phyloP scores from a whole-genome alignment of 2,113 vertebrate genomes.

The Recurvirostra avosetta region DNA sequence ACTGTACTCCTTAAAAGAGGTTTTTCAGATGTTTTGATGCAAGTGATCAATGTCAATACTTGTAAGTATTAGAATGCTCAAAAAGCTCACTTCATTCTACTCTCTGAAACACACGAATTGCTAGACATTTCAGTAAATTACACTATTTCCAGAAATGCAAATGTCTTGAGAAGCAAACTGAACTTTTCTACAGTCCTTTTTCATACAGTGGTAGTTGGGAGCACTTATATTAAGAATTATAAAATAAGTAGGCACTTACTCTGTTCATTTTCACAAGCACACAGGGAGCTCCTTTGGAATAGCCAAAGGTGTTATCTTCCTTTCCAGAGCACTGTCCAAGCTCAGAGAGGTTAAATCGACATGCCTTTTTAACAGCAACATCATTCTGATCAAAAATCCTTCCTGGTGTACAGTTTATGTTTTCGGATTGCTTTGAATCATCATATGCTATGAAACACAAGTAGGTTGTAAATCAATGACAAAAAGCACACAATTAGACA shows the following conservation, averaged over 20 bases:
- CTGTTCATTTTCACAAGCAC: constrained; percentile 95
- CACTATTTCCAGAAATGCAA: background rate
- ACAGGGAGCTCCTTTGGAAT: constrained; percentile 85
- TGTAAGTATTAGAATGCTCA: background rate
- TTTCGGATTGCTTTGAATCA: constrained; percentile 80
- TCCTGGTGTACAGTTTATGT: constrained; percentile 74
- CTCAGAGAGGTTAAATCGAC: constrained; percentile 80
- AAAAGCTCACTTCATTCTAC: background rate
- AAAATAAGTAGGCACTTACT: constrained; percentile 74
- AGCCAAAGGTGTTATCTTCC: constrained; percentile 82
- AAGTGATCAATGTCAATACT: background rate
- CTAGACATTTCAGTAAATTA: background rate
- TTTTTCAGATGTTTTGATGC: background rate
- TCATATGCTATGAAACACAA: constrained; percentile 81
- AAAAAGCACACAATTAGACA: background rate
- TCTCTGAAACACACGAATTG: background rate
- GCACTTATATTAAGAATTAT: background rate
- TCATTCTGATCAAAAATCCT: constrained; percentile 73
- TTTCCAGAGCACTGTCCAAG: constrained; percentile 85
- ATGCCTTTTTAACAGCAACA: constrained; percentile 74
- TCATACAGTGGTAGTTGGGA: background rate
- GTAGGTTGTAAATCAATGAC: background rate
- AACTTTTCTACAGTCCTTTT: background rate
- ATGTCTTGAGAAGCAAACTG: background rate
- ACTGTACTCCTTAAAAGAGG: background rate